Evolutionary conservation across 2,797 vertebrate species (phyloP).

Genomic region (Anguilla megastoma): DNA sequence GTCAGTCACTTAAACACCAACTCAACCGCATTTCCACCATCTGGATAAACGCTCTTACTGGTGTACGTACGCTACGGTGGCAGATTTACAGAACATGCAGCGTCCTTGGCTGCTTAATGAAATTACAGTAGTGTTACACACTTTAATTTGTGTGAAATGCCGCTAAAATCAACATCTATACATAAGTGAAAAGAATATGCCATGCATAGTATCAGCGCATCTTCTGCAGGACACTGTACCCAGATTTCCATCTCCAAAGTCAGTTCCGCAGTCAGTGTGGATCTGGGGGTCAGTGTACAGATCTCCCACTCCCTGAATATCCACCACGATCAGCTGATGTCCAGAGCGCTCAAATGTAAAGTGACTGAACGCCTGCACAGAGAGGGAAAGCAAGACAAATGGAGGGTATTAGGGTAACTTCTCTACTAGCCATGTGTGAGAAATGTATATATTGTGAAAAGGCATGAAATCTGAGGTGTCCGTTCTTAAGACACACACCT

Average conservation of each 20-base stretch:
- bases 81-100: neutral
- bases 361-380: slow-evolving; percentile 90
- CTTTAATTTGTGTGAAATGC: neutral
- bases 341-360: slow-evolving; percentile 95
- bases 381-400: neutral
- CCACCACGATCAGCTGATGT: slow-evolving; percentile 95
- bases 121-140: neutral
- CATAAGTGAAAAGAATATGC: neutral
- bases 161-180: neutral
- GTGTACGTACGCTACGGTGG: neutral
- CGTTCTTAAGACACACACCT: slow-evolving; percentile 70
- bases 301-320: slow-evolving; percentile 97
- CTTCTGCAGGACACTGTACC: slow-evolving; percentile 70
- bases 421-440: neutral
- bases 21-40: neutral
- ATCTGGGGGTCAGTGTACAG: slow-evolving; percentile 98
- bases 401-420: neutral
- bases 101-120: neutral
- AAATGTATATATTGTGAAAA: neutral
- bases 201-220: neutral
- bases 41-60: neutral
- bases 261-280: slow-evolving; percentile 88
- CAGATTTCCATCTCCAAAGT: slow-evolving; percentile 96
- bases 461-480: neutral
- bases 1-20: neutral